Base-by-base conservation (phyloP, 2,113 vertebrate species). In the Trinectes maculatus region DNA sequence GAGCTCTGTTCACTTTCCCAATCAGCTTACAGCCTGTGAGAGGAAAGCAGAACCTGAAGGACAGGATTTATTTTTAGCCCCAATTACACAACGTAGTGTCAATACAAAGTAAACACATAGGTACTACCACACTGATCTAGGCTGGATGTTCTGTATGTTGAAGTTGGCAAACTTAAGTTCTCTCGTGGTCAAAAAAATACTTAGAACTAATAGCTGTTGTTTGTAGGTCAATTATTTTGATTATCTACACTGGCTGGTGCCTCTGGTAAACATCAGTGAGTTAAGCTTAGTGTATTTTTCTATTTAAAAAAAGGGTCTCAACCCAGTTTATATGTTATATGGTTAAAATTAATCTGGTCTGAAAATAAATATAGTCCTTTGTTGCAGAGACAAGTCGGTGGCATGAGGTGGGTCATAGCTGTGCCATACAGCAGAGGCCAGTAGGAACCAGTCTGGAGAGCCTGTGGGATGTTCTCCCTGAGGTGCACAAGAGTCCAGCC, bases 311-410 rank as follows among this genome's bases (percentile, higher is more conserved):
- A n/a, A n/a, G n/a, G n/a, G n/a, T n/a, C n/a, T n/a, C n/a, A n/a
- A n/a, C n/a, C n/a, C n/a, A n/a, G n/a, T 34, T 57, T 26, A 29
- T 36, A 34, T 12, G 18, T 36, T 25, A 29, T 49, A 15, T n/a
- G 22, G 22, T 39, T 18, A 1, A 62, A 58, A 33, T 22, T 0
- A 31, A 39, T 55, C 19, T 39, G 31, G 8, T 31, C n/a, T n/a
- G n/a, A 1, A 62, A 58, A 33, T 22, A 0, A 31, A 39, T 55
- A n/a, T 39, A 28, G 8, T 31, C 12, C 29, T 36, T 42, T 46
- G 56, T 71, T 89, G 84, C 90, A 98, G 96, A 96, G 90, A 91
- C 94, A 71, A 92, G 94, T 88, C 89, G 92, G 82, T 98, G 96
- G 96, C 78, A 85, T 74, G 94, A 95, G 72, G 87, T 94, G 81